Percentiles rank a stretch among this genome's conserved stretches.
Conservation (phyloP, 2,113 vertebrate genomes). For the Mormyrus iriodes region DNA sequence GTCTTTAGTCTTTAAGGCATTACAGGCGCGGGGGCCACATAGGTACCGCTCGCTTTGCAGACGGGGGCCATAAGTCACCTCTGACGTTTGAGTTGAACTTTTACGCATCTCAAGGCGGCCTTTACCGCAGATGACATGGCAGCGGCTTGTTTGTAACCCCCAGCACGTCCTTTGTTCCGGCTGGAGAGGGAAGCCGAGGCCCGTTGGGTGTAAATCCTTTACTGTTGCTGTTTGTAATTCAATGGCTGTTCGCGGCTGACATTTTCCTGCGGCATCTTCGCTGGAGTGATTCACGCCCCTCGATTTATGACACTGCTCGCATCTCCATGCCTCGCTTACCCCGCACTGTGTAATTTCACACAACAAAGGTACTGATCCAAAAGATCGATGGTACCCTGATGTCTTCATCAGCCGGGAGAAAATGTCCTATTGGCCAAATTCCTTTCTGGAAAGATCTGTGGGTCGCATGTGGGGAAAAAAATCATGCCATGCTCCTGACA, state of each 20-base stretch:
- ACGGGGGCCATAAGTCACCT: neutral
- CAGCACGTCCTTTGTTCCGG: neutral
- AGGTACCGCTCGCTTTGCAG: neutral
- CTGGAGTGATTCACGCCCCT: conserved; percentile 24
- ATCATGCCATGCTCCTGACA: neutral
- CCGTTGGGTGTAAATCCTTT: neutral
- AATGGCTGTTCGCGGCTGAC: conserved; percentile 20
- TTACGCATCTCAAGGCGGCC: neutral
- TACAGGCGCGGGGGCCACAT: neutral
- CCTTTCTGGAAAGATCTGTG: conserved; percentile 19
- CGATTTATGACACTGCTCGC: conserved; percentile 35
- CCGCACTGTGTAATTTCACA: conserved; percentile 44
- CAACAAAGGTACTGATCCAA: conserved; percentile 27
- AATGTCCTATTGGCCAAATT: conserved; percentile 19
- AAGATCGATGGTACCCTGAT: conserved; percentile 24
- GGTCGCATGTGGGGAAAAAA: neutral
- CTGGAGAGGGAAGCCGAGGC: neutral
- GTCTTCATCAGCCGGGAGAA: conserved; percentile 28
- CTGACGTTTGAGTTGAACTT: neutral
- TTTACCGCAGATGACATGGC: neutral
- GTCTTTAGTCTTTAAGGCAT: neutral
- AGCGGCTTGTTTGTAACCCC: neutral
- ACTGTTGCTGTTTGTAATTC: conserved; percentile 22
- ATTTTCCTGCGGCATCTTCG: conserved; percentile 28
- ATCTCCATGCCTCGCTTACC: conserved; percentile 26